Evolutionary conservation across 1,140 invertebrate genomes (phyloP), one percentile per base, ranked within the genome.

Genomic region (Drosophila chauvacae): DNA sequence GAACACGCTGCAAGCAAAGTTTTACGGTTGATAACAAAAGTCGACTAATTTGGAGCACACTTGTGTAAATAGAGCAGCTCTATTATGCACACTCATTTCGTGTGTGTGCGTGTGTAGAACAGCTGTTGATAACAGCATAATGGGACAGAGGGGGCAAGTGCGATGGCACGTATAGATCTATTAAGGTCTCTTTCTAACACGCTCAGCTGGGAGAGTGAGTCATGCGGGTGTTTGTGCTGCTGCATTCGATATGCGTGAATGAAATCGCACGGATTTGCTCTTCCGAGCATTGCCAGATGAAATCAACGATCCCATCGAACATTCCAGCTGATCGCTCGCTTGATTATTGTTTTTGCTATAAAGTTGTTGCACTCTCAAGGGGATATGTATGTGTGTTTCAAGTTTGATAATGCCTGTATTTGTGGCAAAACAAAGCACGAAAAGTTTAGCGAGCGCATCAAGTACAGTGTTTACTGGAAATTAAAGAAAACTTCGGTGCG

Each of bases 1-100:
- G 35, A 53, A 33, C 56, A 41, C n/a, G 30, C 35, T 26, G 53
- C n/a, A 56, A 48, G 42, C 28, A 57, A 39, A 64, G 50, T 33
- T 75, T 75, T 50, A 57, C 50, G 48, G 48, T 75, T 77, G 62
- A 77, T 77, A 76, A 77, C 72, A 66, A 42, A 37, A 58, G 20
- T 74, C n/a, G 33, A 39, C 48, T 48, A 74, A 76, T 64, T 57
- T 76, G 51, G 72, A 74, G 60, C 72, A 74, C 60, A 74, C 13
- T 64, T 74, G 68, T 47, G 65, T 59, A 72, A 72, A 72, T 72
- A 59, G 37, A 71, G 53, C 51, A 70, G 55, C 53, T 50, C 30
- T 30, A 51, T 71, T 71, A 47, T 55, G 39, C 58, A 61, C 33
- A 65, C 66, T 4, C 51, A 56, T 16, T 53, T 35, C 26, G 64